phyloP scores from a whole-genome alignment of 2,113 vertebrate species.

The Tachycineta bicolor region DNA sequence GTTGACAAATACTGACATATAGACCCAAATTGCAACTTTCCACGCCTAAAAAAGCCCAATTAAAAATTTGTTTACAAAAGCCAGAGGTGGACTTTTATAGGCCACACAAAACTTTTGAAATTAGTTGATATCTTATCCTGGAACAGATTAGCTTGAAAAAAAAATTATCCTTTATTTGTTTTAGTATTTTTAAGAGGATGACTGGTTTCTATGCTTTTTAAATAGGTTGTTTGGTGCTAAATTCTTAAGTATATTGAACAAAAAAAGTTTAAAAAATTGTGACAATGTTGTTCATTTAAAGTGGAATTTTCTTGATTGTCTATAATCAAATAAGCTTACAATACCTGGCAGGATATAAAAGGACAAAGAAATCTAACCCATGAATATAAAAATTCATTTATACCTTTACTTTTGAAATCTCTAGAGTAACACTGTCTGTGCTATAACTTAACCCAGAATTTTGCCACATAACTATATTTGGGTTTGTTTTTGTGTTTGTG shows the following conservation, averaged over 20 bases:
- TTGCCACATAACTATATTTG: background rate
- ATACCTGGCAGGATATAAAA: background rate
- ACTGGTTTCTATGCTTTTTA: background rate
- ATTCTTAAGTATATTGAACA: background rate
- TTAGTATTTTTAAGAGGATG: background rate
- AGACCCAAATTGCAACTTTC: slow-evolving; percentile 25
- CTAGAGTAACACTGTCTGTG: background rate
- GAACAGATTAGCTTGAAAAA: background rate
- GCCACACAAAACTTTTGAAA: background rate
- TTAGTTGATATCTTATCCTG: background rate
- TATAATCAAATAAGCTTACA: background rate
- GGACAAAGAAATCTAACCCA: background rate
- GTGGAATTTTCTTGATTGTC: background rate
- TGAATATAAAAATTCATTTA: background rate
- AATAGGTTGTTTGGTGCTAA: background rate
- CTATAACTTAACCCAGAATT: background rate
- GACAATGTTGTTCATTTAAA: background rate
- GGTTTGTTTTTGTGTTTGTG: background rate
- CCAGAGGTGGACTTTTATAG: background rate
- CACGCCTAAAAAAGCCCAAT: slow-evolving; percentile 21
- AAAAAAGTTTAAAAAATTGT: background rate
- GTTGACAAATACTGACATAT: slow-evolving; percentile 15
- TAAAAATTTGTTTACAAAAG: background rate
- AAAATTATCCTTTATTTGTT: background rate
- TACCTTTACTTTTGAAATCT: background rate